Base-by-base conservation (phyloP, 2,797 vertebrate genomes). In the Kryptolebias ocellatus region DNA sequence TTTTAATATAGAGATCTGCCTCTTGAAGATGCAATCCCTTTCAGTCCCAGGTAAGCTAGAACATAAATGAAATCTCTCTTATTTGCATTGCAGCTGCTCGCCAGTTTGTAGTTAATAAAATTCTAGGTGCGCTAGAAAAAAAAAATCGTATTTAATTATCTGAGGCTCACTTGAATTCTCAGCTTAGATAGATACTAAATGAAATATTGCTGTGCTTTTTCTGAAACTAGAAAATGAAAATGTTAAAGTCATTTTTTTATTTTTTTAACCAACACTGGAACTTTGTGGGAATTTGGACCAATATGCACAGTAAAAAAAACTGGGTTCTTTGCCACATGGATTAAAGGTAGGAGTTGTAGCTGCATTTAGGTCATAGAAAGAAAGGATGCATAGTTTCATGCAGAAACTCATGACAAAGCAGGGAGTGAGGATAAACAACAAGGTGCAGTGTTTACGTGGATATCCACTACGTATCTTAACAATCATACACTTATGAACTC, bases 281-380 rank as follows among this genome's bases (percentile, higher is more conserved):
- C 62, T 75, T 79, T 72, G 37, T 54, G 50, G 65, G 80, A 76
- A 84, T 86, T 80, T 85, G 14, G 10, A 83, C 72, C 78, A 70
- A 68, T 80, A 63, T 71, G 58, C 59, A 79, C 68, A 79, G 20
- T 24, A 24, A 24, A 70, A 63, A 10, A 82, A 65, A 76, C 28
- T 64, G 60, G n/a, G 37, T 79, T 82, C 68, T 72, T 84, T 76
- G 63, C 54, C 42, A 55, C 56, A 39, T 37, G 18, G 53, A 39
- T 31, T 62, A 18, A 14, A 44, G 47, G 60, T 24, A 45, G 39
- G 11, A 42, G 11, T 42, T 42, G 10, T 12, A 42, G 11, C 39
- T 42, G 11, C 39, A 14, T 42, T 42, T 12, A 42, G 39, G 39
- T 3, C 39, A 42, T 42, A 42, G 39, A 42, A 42, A 34, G 34